Percentiles rank a stretch among this genome's conserved stretches.
Evolutionary conservation across 53 echinoderm and acorn worm genomes (phyloP).

Genomic region (Mesocentrotus franciscanus): DNA sequence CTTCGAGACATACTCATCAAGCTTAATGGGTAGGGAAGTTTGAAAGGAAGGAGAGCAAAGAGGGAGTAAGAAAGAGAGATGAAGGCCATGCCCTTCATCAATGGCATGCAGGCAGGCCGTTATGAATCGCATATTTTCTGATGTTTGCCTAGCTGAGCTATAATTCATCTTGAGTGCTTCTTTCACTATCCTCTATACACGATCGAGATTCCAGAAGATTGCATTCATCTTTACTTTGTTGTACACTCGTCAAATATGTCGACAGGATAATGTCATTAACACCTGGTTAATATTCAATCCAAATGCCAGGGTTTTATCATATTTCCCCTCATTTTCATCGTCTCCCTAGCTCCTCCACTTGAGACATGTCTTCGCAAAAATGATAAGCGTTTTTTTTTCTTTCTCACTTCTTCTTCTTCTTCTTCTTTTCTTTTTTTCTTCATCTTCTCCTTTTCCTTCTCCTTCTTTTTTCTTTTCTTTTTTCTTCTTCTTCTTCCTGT

Average conservation of each 20-base stretch:
- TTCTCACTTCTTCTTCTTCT: too few species aligned
- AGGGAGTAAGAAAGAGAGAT: background rate
- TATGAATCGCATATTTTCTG: slow-evolving; percentile 55
- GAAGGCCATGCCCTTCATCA: background rate
- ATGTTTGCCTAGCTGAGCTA: slow-evolving; percentile 63
- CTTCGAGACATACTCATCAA: background rate
- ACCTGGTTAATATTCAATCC: slow-evolving; percentile 62
- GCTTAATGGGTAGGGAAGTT: slow-evolving; percentile 21
- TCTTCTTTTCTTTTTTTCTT: too few species aligned
- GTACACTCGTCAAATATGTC: slow-evolving; percentile 41
- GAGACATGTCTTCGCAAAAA: background rate
- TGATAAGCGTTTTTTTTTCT: background rate
- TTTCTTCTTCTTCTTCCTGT: too few species aligned
- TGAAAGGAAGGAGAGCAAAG: background rate
- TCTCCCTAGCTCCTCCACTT: background rate
- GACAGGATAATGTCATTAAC: slow-evolving; percentile 55
- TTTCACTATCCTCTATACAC: background rate
- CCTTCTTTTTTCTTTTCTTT: too few species aligned
- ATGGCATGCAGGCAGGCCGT: slow-evolving; percentile 17
- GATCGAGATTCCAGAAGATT: slow-evolving; percentile 53
- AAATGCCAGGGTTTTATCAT: slow-evolving; percentile 43
- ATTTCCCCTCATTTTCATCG: background rate
- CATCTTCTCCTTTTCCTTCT: too few species aligned
- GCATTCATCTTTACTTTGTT: slow-evolving; percentile 45
- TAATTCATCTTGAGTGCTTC: slow-evolving; percentile 55